Base-by-base conservation (phyloP, 2,888 invertebrate species). In the Torymus auratus region DNA sequence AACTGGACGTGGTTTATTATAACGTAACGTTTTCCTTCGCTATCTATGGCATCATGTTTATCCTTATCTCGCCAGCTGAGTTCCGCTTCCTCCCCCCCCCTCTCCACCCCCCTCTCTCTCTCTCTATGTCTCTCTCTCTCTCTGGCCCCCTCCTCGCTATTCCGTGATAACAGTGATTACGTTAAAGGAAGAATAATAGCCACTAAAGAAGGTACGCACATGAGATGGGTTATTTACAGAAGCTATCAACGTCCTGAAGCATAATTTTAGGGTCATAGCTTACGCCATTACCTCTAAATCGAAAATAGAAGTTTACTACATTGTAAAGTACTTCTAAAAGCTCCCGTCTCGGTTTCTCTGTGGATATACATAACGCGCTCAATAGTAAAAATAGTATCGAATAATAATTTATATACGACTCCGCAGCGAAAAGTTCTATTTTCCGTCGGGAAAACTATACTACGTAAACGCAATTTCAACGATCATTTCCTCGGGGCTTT, bases 181-280 rank as follows among this genome's bases (percentile, higher is more conserved):
- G 60, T 75, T 76, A 67, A 80, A 80, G 80, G 65, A 80, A 76
- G 80, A 80, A 80, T 80, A 80, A 80, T 80, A 76, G 76, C 56
- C 80, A 61, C 71, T 80, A 80, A 80, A 80, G 74, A 64, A 58
- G 74, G 62, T 61, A 56, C 72, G 67, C 71, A 68, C 53, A 53
- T 41, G 76, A 72, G 72, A 67, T 68, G 41, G 72, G 80, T 80
- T 80, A 80, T 80, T 80, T 80, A 76, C 75, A 71, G 72, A 76
- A 50, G 76, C 76, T 62, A 80, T 72, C 80, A 80, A 72, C 71
- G 67, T 76, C 61, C 15, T 15, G 20, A 60, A 53, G 76, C 71
- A 76, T 80, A 80, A 80, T 80, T 80, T 80, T 76, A 76, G 60
- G 67, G 23, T 75, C 75, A 67, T 71, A 71, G 62, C 62, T 14